A percentile compares a stretch with the other conserved stretches of the same genome.
Conservation (phyloP, 2,113 vertebrate species). For the Hippocampus guttulatus region DNA sequence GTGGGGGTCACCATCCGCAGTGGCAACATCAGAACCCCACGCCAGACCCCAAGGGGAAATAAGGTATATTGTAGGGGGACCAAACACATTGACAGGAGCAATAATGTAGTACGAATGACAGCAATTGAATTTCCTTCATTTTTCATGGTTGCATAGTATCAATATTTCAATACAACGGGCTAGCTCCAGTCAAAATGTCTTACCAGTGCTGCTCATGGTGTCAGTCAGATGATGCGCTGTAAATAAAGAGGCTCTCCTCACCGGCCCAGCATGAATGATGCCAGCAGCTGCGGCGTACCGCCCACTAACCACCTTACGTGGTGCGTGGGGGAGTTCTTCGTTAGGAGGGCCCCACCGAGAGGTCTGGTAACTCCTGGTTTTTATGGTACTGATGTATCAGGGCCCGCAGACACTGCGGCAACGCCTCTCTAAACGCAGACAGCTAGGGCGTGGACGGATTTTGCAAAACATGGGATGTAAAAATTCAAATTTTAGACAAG, state of each 20-base stretch:
- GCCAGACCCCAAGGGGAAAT: neutral
- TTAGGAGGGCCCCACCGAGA: neutral
- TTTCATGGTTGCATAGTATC: neutral
- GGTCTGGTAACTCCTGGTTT: neutral
- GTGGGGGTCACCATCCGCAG: neutral
- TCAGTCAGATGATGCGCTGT: conserved; percentile 48
- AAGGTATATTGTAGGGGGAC: neutral
- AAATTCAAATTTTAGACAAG: neutral
- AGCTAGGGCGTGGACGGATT: conserved; percentile 1
- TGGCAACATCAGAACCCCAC: neutral
- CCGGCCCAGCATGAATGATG: conserved; percentile 50
- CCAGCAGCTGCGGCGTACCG: conserved; percentile 31
- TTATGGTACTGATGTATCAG: neutral
- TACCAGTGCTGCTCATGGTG: conserved; percentile 67
- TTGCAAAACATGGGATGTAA: neutral
- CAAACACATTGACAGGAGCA: neutral
- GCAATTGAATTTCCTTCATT: neutral
- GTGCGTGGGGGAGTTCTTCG: neutral
- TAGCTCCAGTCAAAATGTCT: conserved; percentile 15
- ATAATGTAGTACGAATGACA: neutral
- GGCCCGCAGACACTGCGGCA: conserved; percentile 8
- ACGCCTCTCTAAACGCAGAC: conserved; percentile 6
- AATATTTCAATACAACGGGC: neutral
- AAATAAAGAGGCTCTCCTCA: conserved; percentile 47
- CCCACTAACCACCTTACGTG: neutral